Base-by-base conservation (phyloP, 2,797 vertebrate species). In the Micromesistius poutassou region DNA sequence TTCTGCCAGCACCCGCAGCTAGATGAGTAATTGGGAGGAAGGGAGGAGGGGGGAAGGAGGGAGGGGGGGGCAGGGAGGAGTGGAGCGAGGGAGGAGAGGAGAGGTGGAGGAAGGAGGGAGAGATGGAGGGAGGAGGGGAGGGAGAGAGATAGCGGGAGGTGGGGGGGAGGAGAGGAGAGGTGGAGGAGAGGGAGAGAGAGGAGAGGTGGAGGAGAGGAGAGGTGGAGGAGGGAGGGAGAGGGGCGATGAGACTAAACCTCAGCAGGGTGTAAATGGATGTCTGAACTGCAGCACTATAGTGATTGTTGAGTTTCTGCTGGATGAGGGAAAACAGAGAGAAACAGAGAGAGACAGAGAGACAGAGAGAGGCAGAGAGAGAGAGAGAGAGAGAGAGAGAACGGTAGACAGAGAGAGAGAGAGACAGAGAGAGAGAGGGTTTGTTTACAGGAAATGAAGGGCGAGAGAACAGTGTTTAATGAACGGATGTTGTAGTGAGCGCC, bases 231-330 rank as follows among this genome's bases (percentile, higher is more conserved):
- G n/a, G 28, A 22, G n/a, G 30, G 68, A 71, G 30, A 31, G 28
- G 30, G 31, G 68, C 5, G 30, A 31, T 30, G 68, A 71, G 68
- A 30, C 8, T 12, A 30, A 30, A 19, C 28, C 30, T 13, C 28
- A 13, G 68, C 77, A 35, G 76, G 82, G 81, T 72, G 81, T 77
- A 79, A 92, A 94, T 92, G 87, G 86, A 93, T 93, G 92, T 86
- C 85, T 87, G 85, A 88, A 88, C 87, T 75, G 66, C 89, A 85
- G 82, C 79, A 88, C 87, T 90, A 90, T n/a, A 90, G 85, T 86
- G 87, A 88, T 91, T 86, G 86, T 89, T 86, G 80, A 79, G 80
- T 82, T 87, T 90, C 81, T 25, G 76, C 82, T 84, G 86, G 83
- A 84, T 81, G 75, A 77, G 30, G 62, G 36, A 78, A 84, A 88